Percentiles rank a stretch among this genome's conserved stretches.
Conservation (phyloP, 2,113 vertebrate species). For the Capricornis sumatraensis region DNA sequence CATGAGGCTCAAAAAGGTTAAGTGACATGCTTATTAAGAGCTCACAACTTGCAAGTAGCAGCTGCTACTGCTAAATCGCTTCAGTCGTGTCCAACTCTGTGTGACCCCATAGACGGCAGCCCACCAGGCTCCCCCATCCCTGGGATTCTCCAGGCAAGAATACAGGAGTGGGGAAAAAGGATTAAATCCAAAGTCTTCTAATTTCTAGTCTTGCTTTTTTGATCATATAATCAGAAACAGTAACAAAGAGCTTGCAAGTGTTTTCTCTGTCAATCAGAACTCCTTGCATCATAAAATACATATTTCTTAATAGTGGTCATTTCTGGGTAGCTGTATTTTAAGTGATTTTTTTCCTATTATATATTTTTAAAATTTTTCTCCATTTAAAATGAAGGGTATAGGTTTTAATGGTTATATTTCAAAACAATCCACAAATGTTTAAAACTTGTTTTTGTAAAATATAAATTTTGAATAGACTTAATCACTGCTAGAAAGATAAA, state of each 20-base stretch:
- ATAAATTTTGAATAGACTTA: not conserved
- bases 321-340: not conserved
- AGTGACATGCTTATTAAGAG: not conserved
- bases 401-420: not conserved
- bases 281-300: slow-evolving; percentile 2
- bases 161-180: not conserved
- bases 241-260: not conserved
- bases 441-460: slow-evolving; percentile 1
- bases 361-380: not conserved
- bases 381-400: not conserved
- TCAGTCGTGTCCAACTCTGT: no score
- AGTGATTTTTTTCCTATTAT: not conserved
- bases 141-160: no score
- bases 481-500: not conserved
- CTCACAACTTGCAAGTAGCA: not conserved
- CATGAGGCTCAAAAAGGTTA: not conserved
- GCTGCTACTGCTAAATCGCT: no score
- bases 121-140: no score
- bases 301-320: not conserved
- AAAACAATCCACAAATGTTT: not conserved
- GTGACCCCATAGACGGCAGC: no score
- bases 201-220: not conserved
- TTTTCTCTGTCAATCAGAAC: slow-evolving; percentile 8
- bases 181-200: not conserved
- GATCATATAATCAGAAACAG: not conserved